Evolutionary conservation across 2,888 invertebrate species (phyloP), one percentile per base, ranked within the genome.

Genomic region (Archaeoteleia sp.): DNA sequence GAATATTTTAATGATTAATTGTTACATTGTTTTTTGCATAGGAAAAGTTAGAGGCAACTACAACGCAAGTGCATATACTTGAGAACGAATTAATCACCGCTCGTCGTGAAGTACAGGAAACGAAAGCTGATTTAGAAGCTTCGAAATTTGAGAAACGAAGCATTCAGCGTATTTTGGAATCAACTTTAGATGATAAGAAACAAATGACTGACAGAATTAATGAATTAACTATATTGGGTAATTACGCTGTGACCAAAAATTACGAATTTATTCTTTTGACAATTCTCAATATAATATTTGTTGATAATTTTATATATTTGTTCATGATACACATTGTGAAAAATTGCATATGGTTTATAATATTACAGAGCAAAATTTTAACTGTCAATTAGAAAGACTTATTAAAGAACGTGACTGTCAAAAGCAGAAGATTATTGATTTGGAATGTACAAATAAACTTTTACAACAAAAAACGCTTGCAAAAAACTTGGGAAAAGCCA

Each of bases 211-310:
- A 90, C 74, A 86, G 86, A 67, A 83, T 91, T 8, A 90, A 88
- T 85, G 88, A 88, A 78, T 88, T 88, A 78, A 91, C 88, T 70
- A 85, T 88, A 74, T 90, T 88, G 67, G 92, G 88, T 88, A 86
- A 75, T 45, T 15, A 9, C n/a, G n/a, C n/a, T n/a, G n/a, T n/a
- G n/a, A n/a, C n/a, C n/a, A n/a, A n/a, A n/a, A n/a, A n/a, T n/a
- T n/a, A n/a, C n/a, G n/a, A n/a, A n/a, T 39, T 29, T 12, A n/a
- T 65, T 32, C 20, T 62, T 29, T 61, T 27, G n/a, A n/a, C 49
- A 14, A 45, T 23, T 10, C 17, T n/a, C 23, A 17, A 20, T 2
- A n/a, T 7, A 29, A n/a, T 29, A n/a, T 29, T 37, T 58, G 15
- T n/a, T 40, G 40, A 25, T 29, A 13, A 4, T 27, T 20, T 53